Evolutionary conservation across 2,113 vertebrate genomes (phyloP), one percentile per base, ranked within the genome.

Genomic region (Xiphophorus couchianus): DNA sequence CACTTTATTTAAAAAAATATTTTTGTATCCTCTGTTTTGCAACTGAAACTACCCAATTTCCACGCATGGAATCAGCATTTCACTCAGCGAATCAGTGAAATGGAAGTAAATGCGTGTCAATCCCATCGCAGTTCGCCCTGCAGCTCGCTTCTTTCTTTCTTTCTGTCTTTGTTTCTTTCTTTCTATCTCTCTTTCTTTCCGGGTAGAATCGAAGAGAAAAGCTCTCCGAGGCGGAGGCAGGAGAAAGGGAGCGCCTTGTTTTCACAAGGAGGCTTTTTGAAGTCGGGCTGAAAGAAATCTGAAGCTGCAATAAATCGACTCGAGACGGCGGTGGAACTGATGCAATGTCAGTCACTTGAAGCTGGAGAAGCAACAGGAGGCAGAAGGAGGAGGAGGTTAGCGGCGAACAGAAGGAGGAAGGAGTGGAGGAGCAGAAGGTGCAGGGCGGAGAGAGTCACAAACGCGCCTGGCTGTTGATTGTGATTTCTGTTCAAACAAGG

Each of bases 401-500:
- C 22, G 66, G 54, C 68, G 28, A 29, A 63, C 42, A 58, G 82
- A 77, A 79, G 54, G 70, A 61, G 62, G 48, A 54, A 67, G 61
- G 28, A 42, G 51, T 62, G 62, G 60, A 58, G 75, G 33, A 39
- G 74, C 42, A 60, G 69, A 54, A 71, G 66, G 76, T 54, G 73
- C 9, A 68, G 61, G 69, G 68, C 6, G 37, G 62, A 48, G 60
- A 51, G 74, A 68, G 78, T 91, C 88, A 89, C 80, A 71, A 76
- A 82, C 88, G 82, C 84, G 81, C 89, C 84, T 29, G 72, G 84
- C 90, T 90, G 88, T 86, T 91, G 90, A 92, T 91, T 90, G 90
- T 88, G 88, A 93, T 90, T 93, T 86, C 90, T 90, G 90, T 90
- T 91, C 90, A 93, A 93, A 93, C 91, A 91, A 73, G 87, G 86